Conservation (phyloP, 35 echinoderm and acorn worm genomes). For the Amphiura filiformis region DNA sequence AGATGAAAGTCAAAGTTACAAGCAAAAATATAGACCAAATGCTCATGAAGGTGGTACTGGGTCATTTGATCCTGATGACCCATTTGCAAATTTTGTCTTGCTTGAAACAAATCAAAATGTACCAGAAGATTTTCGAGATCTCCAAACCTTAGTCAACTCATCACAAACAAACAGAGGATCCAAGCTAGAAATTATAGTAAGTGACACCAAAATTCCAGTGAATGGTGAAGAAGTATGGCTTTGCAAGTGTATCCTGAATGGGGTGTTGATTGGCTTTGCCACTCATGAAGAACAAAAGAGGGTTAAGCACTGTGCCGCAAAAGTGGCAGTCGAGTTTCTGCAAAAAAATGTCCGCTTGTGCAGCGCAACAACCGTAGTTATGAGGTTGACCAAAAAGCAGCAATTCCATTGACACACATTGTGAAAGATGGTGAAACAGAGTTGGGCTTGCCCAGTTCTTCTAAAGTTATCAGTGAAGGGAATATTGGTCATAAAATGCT, state of each 20-base stretch:
- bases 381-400: neutral
- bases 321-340: conserved; percentile 15
- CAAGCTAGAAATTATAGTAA: neutral
- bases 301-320: conserved; percentile 17
- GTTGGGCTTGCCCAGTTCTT: neutral
- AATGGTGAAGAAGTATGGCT: neutral
- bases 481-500: conserved; percentile 49
- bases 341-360: conserved; percentile 19
- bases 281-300: neutral
- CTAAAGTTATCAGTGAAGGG: neutral
- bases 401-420: neutral
- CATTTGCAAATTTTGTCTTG: conserved; percentile 1
- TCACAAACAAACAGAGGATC: neutral
- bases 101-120: neutral
- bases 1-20: neutral
- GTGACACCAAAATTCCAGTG: neutral
- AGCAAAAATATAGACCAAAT: neutral
- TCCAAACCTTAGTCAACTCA: conserved; percentile 12
- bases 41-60: no score
- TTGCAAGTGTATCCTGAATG: conserved; percentile 8
- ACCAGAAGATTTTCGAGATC: neutral
- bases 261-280: neutral
- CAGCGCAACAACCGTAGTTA: conserved; percentile 1
- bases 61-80: neutral
- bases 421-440: neutral